Percentiles rank a stretch among this genome's conserved stretches.
Evolutionary conservation across 2,113 vertebrate species (phyloP).

Genomic region (Actenoides lindsayi): DNA sequence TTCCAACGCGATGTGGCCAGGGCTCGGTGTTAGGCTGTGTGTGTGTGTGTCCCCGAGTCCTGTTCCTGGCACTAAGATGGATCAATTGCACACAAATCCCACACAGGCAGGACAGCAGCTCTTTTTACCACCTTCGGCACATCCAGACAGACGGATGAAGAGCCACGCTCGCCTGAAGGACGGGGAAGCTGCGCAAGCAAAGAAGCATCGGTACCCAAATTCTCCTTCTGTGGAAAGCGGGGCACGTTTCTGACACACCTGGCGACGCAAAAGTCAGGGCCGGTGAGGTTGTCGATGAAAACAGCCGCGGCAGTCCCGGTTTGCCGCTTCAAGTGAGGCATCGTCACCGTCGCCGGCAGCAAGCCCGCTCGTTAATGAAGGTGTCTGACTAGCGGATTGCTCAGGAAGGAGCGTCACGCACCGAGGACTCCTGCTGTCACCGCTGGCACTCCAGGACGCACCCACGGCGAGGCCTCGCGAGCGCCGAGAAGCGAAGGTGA

Average conservation of each 20-base stretch:
- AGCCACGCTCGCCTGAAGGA: background rate
- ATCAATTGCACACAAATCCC: background rate
- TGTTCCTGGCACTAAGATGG: no score
- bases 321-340: background rate
- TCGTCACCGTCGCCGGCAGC: fast-evolving
- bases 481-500: background rate
- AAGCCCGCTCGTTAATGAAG: constrained; percentile 9
- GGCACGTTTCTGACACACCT: fast-evolving
- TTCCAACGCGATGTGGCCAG: no score
- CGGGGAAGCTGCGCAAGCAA: background rate
- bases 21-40: no score
- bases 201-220: background rate
- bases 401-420: background rate
- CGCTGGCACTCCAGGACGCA: background rate
- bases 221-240: background rate
- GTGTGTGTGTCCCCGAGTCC: no score
- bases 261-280: fast-evolving
- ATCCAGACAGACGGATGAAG: background rate
- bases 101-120: background rate
- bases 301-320: background rate
- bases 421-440: constrained; percentile 2
- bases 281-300: background rate
- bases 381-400: background rate
- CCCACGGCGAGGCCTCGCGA: fast-evolving
- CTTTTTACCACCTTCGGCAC: background rate